phyloP scores from a whole-genome alignment of 2,888 invertebrate genomes.

The Drosophila setosimentum region DNA sequence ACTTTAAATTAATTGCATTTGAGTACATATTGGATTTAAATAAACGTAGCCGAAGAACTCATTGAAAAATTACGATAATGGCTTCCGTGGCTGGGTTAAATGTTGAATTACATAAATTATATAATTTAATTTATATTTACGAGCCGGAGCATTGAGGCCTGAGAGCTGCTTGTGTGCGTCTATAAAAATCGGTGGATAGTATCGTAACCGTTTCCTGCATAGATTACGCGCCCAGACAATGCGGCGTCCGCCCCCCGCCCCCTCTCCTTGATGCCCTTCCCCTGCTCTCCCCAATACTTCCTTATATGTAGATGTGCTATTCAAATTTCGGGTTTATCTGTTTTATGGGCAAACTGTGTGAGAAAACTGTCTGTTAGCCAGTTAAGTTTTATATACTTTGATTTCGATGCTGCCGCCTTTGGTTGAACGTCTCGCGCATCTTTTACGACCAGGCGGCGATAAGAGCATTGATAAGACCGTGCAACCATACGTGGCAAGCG shows the following conservation, averaged over 20 bases:
- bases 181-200: constrained; percentile 61
- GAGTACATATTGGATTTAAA: constrained; percentile 55
- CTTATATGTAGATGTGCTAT: constrained; percentile 32
- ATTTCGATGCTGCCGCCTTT: constrained; percentile 55
- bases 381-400: constrained; percentile 76
- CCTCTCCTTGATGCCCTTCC: no score
- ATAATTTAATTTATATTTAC: constrained; percentile 80
- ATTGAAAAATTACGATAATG: constrained; percentile 73
- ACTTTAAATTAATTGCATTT: constrained; percentile 65
- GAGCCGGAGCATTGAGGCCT: constrained; percentile 38
- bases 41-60: constrained; percentile 33
- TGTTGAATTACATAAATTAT: constrained; percentile 74
- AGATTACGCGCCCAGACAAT: constrained; percentile 60
- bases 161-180: constrained; percentile 30
- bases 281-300: constrained; percentile 14
- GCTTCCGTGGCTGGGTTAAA: constrained; percentile 63
- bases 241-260: constrained; percentile 50
- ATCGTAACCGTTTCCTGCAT: constrained; percentile 72
- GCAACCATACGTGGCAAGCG: constrained; percentile 58
- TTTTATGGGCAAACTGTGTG: constrained; percentile 73
- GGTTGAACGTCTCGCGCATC: constrained; percentile 65
- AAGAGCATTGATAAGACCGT: constrained; percentile 67
- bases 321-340: constrained; percentile 73
- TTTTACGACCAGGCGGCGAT: constrained; percentile 66
- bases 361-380: constrained; percentile 51